phyloP scores from a whole-genome alignment of 2,113 vertebrate genomes.

The Indri indri region DNA sequence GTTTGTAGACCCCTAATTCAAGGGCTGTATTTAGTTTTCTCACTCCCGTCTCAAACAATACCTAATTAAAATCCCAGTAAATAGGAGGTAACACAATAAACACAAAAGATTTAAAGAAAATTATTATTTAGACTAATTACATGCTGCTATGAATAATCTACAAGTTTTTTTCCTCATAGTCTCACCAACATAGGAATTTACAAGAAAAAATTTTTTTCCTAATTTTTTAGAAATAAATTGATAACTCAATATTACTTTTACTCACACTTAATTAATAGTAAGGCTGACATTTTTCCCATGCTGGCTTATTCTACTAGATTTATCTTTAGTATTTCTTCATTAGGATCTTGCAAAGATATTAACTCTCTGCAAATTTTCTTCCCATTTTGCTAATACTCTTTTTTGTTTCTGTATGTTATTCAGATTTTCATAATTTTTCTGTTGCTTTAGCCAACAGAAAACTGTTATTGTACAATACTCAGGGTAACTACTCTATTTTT shows the following conservation, averaged over 20 bases:
- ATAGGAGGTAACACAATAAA: neutral
- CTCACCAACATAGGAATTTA: neutral
- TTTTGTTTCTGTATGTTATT: neutral
- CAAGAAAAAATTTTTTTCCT: neutral
- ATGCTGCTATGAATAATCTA: neutral
- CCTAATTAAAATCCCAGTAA: neutral
- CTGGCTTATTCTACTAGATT: neutral
- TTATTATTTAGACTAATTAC: neutral
- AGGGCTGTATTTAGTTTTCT: neutral
- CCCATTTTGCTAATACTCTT: neutral
- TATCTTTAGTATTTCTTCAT: neutral
- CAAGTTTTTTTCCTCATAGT: neutral
- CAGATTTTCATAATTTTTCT: slow-evolving; percentile 5
- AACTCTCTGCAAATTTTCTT: neutral
- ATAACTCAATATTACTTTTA: neutral
- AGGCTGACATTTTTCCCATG: neutral
- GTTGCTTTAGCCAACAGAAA: slow-evolving; percentile 19
- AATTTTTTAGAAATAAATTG: neutral
- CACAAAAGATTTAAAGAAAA: neutral
- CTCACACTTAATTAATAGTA: neutral
- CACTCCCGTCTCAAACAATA: neutral
- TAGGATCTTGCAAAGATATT: neutral
- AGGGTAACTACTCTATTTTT: neutral
- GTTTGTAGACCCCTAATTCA: neutral
- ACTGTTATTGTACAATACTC: neutral